phyloP scores from a whole-genome alignment of 1,140 invertebrate genomes.

The Pogonomyrmex barbatus region DNA sequence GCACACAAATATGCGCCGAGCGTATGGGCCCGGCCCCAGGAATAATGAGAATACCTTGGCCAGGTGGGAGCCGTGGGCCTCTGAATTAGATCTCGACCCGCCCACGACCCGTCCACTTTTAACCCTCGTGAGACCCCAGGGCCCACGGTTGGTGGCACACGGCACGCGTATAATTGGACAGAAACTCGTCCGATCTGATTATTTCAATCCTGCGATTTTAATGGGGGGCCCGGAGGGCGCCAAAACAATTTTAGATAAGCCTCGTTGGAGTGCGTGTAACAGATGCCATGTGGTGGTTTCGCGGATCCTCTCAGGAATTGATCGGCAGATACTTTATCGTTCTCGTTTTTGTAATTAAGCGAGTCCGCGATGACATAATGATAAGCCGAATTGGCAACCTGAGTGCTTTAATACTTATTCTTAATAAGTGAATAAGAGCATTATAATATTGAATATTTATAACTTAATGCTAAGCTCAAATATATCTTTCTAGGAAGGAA shows the following conservation, averaged over 20 bases:
- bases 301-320: background rate
- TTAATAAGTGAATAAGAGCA: background rate
- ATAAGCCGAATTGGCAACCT: constrained; percentile 18
- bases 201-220: constrained; percentile 68
- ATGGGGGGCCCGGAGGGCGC: constrained; percentile 64
- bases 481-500: background rate
- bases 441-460: background rate
- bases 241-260: constrained; percentile 69
- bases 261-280: constrained; percentile 12
- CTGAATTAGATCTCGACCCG: constrained; percentile 45
- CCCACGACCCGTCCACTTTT: constrained; percentile 56
- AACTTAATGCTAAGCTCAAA: background rate
- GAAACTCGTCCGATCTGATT: constrained; percentile 68
- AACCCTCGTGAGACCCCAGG: constrained; percentile 48
- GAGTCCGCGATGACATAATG: background rate
- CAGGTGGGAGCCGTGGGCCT: constrained; percentile 59
- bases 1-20: constrained; percentile 21
- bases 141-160: background rate
- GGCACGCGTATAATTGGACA: constrained; percentile 69
- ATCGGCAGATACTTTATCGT: constrained; percentile 24
- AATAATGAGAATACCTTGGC: constrained; percentile 61
- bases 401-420: background rate
- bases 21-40: constrained; percentile 8
- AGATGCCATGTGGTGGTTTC: constrained; percentile 45
- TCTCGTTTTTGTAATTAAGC: constrained; percentile 39